Conservation (phyloP, 2,113 vertebrate genomes). For the Aspidoscelis tigris region DNA sequence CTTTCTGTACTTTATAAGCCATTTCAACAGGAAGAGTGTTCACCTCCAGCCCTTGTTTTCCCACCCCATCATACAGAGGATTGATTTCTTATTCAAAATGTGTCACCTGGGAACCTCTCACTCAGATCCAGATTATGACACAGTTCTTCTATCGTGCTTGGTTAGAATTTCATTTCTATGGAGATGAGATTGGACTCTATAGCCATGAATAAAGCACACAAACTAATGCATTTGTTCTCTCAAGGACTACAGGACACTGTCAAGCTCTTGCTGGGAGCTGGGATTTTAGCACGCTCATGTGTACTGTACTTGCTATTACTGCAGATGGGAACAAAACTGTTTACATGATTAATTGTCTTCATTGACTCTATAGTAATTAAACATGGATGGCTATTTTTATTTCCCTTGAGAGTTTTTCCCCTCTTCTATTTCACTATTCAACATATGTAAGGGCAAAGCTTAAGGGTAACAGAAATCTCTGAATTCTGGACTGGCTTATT, state of each 20-base stretch:
- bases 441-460: background rate
- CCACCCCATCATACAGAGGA: background rate
- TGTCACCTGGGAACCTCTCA: slow-evolving; percentile 14
- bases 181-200: slow-evolving; percentile 56
- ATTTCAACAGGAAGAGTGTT: background rate
- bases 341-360: background rate
- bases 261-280: background rate
- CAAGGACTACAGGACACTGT: slow-evolving; percentile 39
- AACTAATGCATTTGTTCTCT: slow-evolving; percentile 47
- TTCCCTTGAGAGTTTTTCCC: background rate
- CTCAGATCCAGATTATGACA: slow-evolving; percentile 25
- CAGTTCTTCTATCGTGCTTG: slow-evolving; percentile 7
- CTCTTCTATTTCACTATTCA: background rate
- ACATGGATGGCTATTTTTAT: background rate
- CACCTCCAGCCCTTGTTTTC: background rate
- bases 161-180: slow-evolving; percentile 59
- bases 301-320: background rate
- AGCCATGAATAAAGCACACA: slow-evolving; percentile 48
- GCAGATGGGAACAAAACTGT: background rate
- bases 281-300: background rate
- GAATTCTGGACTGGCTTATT: background rate
- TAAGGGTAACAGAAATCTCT: background rate
- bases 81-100: slow-evolving; percentile 48
- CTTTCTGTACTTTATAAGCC: background rate
- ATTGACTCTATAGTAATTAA: slow-evolving; percentile 4